Conservation (phyloP, 2,888 invertebrate species). For the Acholoe squamosa region DNA sequence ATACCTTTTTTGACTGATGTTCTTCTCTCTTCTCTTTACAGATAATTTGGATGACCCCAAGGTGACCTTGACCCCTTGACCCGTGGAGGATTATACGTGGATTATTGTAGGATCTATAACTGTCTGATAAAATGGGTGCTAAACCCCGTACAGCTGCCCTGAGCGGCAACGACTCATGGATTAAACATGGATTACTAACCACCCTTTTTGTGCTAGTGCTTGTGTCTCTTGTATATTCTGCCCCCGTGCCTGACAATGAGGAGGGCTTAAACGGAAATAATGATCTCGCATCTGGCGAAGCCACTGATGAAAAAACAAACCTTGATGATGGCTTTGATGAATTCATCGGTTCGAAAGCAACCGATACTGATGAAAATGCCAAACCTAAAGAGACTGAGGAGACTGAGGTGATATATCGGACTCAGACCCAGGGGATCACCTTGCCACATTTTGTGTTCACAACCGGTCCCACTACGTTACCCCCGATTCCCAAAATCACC, state of each 20-base stretch:
- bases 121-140: not conserved
- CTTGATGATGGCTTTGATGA: not conserved
- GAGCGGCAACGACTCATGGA: not conserved
- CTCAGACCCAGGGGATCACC: not conserved
- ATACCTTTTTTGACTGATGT: too few relatives aligned
- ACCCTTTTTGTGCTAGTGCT: not conserved
- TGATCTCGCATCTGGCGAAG: not conserved
- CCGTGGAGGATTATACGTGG: not conserved
- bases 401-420: not conserved
- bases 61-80: not conserved
- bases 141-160: too few relatives aligned
- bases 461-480: conserved; percentile 28
- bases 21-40: too few relatives aligned
- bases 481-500: not conserved
- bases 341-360: too few relatives aligned
- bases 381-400: not conserved
- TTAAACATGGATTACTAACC: not conserved
- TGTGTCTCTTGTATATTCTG: not conserved
- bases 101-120: not conserved
- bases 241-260: not conserved
- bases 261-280: not conserved
- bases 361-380: not conserved
- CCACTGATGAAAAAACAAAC: not conserved
- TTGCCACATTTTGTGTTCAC: conserved; percentile 26
- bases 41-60: not conserved